Evolutionary conservation across 2,888 invertebrate species (phyloP).

Genomic region (Bembecia ichneumoniformis): DNA sequence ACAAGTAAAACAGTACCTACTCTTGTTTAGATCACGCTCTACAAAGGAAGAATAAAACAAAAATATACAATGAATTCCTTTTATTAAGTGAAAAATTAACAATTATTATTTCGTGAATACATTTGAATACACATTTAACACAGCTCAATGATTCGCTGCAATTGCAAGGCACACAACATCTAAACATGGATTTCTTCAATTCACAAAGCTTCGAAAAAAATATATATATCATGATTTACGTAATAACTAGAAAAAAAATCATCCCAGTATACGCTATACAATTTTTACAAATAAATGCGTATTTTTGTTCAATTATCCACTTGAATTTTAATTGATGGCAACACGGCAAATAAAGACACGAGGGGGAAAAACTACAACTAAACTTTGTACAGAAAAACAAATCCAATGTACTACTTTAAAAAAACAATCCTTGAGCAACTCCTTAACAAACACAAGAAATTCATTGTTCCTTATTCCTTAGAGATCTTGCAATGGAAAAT

Average conservation of each 20-base stretch:
- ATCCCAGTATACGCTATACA: conserved; percentile 2
- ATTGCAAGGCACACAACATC: conserved; percentile 37
- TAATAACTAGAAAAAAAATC: neutral
- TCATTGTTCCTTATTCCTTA: conserved; percentile 48
- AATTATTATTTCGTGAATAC: conserved; percentile 38
- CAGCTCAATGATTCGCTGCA: conserved; percentile 25
- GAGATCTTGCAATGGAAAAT: conserved; percentile 36
- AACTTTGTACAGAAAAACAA: conserved; percentile 3
- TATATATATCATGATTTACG: neutral
- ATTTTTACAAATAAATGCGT: conserved; percentile 8
- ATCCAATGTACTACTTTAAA: neutral
- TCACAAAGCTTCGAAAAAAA: conserved; percentile 17
- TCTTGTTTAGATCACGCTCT: too few relatives aligned
- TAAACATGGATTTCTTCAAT: conserved; percentile 16
- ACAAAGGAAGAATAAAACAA: conserved; percentile 16
- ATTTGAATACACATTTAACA: conserved; percentile 15
- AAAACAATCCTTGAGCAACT: conserved; percentile 59
- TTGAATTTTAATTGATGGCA: conserved; percentile 20
- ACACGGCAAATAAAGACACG: conserved; percentile 14
- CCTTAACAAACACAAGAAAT: conserved; percentile 31
- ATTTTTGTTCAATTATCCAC: conserved; percentile 5
- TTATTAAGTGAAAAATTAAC: conserved; percentile 57
- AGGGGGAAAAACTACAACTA: conserved; percentile 8
- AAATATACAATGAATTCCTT: conserved; percentile 53
- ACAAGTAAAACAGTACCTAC: too few relatives aligned